Base-by-base conservation (phyloP, 2,888 invertebrate species). In the Pegoplata infirma region DNA sequence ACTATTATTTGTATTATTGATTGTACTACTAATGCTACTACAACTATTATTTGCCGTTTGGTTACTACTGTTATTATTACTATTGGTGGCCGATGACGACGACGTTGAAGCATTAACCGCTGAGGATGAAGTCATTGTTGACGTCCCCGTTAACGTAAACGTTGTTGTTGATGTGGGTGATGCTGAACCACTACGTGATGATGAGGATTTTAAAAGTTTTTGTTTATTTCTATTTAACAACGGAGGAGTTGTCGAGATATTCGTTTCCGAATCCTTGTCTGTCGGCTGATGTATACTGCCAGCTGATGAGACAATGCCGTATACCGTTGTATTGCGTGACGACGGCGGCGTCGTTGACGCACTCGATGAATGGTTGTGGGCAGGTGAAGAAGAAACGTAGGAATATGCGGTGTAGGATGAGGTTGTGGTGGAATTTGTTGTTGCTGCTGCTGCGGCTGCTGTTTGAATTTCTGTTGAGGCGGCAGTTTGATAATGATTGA, bases 1-100 rank as follows among this genome's bases (percentile, higher is more conserved):
- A 87, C 83, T 88, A 87, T 84, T 88, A 87, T 69, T 64, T 85
- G 85, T 86, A 84, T 86, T 87, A 87, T 82, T 87, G 86, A 86
- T 87, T 87, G 86, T 87, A 87, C 86, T 88, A 87, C 85, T 85
- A 86, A 81, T 80, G 80, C 81, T 82, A 80, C 81, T 82, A 75
- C 79, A 76, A 79, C 76, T 82, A 80, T 76, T 82, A 77, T 76
- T 81, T 80, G 76, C 80, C 80, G 81, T 80, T 83, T 79, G 80
- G 82, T 82, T 81, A 81, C 76, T 82, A 55, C 68, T 76, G 53
- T 49, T 75, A 67, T 16, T 84, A 76, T 76, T 81, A 74, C 84
- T 86, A 83, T 83, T 84, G 84, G 82, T 82, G 81, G 81, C 73
- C 51, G 72, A 61, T 25, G 71, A 69, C 40, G 67, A 63, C 56